Conservation (phyloP, 2,888 invertebrate species). For the Imbricaverruca yamaguchii region DNA sequence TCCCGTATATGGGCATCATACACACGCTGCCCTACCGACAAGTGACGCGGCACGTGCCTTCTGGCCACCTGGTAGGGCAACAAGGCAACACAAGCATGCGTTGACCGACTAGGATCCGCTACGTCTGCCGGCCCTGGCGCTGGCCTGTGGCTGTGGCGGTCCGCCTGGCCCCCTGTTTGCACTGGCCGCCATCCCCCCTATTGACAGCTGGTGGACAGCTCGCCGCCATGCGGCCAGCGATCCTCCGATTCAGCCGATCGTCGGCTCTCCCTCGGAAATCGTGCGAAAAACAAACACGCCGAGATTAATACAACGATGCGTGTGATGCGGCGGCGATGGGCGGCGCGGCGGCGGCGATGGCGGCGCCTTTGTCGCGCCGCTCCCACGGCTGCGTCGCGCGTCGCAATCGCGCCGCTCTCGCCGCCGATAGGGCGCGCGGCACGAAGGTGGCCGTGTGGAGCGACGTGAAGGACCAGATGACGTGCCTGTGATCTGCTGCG, state of each 20-base stretch:
- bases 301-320: too few relatives aligned
- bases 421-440: background rate
- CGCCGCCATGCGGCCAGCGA: background rate
- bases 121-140: too few relatives aligned
- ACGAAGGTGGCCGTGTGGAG: too few relatives aligned
- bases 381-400: background rate
- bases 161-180: background rate
- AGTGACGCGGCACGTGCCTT: too few relatives aligned
- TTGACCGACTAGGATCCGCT: too few relatives aligned
- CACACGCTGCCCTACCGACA: too few relatives aligned
- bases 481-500: too few relatives aligned
- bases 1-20: too few relatives aligned
- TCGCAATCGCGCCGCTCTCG: background rate
- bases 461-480: too few relatives aligned
- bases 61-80: too few relatives aligned
- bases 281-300: slow-evolving; percentile 9
- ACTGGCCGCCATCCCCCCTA: background rate
- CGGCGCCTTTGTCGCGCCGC: background rate
- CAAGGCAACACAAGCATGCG: too few relatives aligned
- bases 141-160: background rate
- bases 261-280: background rate
- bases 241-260: background rate
- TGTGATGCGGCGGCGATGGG: background rate
- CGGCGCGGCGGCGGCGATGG: background rate
- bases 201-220: background rate